A percentile compares a stretch with the other conserved stretches of the same genome.
Conservation (phyloP, 2,113 vertebrate genomes). For the Perognathus longimembris region DNA sequence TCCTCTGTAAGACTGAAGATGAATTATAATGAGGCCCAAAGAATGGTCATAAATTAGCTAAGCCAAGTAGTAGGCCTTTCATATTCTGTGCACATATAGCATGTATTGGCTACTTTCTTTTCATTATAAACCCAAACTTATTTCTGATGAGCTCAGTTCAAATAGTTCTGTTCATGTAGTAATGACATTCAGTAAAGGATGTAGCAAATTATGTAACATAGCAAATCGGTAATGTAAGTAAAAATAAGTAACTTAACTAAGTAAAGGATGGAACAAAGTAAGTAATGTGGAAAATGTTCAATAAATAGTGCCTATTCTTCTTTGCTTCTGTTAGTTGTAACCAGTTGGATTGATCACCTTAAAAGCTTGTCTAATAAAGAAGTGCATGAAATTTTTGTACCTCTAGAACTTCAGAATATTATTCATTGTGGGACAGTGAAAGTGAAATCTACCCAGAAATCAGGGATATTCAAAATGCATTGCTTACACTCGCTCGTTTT, state of each 20-base stretch:
- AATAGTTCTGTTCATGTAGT: conserved; percentile 22
- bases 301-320: not conserved
- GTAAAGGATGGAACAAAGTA: not conserved
- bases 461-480: no score
- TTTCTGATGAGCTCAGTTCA: not conserved
- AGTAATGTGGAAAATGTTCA: not conserved
- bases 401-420: conserved; percentile 1
- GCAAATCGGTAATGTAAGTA: not conserved
- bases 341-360: not conserved
- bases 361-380: not conserved
- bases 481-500: no score
- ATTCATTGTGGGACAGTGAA: not conserved
- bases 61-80: conserved; percentile 37
- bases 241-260: not conserved
- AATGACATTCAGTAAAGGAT: not conserved
- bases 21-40: conserved; percentile 69
- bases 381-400: not conserved
- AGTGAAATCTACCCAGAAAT: not conserved
- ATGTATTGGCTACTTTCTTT: not conserved
- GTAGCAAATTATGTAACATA: not conserved
- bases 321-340: not conserved
- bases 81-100: not conserved
- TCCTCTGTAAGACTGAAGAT: conserved; percentile 22
- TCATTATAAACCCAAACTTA: conserved; percentile 16
- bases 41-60: conserved; percentile 52